A percentile compares a stretch with the other conserved stretches of the same genome.
phyloP scores from a whole-genome alignment of 2,113 vertebrate species.

The Protomyctophum bolini region DNA sequence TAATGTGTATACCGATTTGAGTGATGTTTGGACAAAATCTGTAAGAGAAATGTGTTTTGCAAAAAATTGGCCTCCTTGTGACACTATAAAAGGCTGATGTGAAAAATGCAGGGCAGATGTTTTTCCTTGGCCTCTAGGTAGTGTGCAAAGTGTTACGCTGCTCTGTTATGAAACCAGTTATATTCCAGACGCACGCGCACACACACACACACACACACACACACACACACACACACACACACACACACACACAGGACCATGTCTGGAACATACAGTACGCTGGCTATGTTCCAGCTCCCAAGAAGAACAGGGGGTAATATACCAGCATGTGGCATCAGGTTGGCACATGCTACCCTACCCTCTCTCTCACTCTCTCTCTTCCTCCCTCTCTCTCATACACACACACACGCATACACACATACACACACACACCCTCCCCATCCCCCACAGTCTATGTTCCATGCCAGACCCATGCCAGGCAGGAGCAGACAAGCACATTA shows the following conservation, averaged over 20 bases:
- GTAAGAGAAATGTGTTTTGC: no score
- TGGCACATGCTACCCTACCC: not conserved
- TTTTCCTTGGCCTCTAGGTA: no score
- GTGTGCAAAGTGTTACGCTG: no score
- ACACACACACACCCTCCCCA: not conserved
- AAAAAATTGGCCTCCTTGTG: no score
- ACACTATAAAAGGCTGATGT: no score
- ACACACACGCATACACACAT: not conserved
- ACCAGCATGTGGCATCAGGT: constrained; percentile 6
- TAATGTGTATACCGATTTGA: no score
- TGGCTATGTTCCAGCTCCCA: not conserved
- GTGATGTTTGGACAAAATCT: no score
- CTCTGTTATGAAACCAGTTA: no score
- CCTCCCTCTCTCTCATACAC: constrained; percentile 4
- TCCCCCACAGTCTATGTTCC: not conserved
- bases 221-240: not conserved
- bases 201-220: not conserved
- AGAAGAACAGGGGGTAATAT: not conserved
- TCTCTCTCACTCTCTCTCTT: not conserved
- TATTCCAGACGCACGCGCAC: not conserved
- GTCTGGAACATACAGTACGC: not conserved
- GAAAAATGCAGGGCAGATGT: no score
- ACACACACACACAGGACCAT: not conserved
- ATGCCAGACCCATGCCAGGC: constrained; percentile 46
- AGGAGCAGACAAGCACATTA: constrained; percentile 45